Evolutionary conservation across 2,888 invertebrate genomes (phyloP), one percentile per base, ranked within the genome.

Genomic region (Parnassius orleans): DNA sequence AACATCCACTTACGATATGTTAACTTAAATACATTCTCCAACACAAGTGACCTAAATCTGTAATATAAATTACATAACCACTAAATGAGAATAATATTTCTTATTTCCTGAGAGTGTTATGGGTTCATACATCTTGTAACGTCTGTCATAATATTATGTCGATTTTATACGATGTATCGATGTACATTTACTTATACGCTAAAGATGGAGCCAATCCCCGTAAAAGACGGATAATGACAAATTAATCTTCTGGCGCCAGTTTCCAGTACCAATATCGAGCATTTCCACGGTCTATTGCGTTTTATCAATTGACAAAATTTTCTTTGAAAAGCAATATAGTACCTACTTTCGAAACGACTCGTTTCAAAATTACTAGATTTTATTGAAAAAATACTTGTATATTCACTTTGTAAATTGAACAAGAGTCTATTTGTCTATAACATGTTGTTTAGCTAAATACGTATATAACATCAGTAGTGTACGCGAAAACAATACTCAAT

Each of bases 171-270:
- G 52, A 52, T 52, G 41, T 52, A 52, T 33, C 33, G 41, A 12
- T 15, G 15, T 9, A 24, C 15, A n/a, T n/a, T 55, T 55, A 46
- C 24, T 55, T n/a, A 14, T 41, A 47, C 56, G 47, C 24, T 48
- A 48, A 48, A 46, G 55, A 56, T n/a, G 47, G 14, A 44, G 43
- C 51, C 60, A 51, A 7, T 55, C 51, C 50, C 14, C 50, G 60
- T 55, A 43, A 24, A 50, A 61, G 66, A 69, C 61, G 58, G 68
- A 68, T 67, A 59, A 57, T 63, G 64, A 63, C 58, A 62, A 66
- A 67, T 69, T 63, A 56, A 66, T 44, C 33, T 58, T 33, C 63
- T 61, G 60, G 60, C 60, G 60, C 66, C 68, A 67, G 65, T 60
- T 62, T 54, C 64, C 53, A 55, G 60, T 55, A 55, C 42, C 48